phyloP scores from a whole-genome alignment of 2,797 vertebrate genomes.

The Telmatherina bonti region DNA sequence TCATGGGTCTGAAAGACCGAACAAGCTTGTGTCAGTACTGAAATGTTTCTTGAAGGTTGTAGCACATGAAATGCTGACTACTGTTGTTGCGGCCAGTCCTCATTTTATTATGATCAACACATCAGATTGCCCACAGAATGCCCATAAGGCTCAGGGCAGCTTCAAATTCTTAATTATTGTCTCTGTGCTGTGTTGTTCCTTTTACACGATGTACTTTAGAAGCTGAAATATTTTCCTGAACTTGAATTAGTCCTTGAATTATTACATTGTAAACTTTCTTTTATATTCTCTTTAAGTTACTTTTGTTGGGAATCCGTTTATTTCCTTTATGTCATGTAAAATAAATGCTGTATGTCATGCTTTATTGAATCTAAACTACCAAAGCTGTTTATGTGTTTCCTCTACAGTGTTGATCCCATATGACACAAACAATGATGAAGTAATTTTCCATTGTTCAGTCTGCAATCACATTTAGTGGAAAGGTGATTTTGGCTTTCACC shows the following conservation, averaged over 20 bases:
- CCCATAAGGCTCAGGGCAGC: no score
- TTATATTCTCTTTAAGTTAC: background rate
- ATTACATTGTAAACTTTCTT: background rate
- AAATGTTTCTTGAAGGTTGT: background rate
- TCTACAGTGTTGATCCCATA: slow-evolving; percentile 27
- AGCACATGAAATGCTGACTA: background rate
- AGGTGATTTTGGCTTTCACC: slow-evolving; percentile 58
- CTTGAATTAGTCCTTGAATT: background rate
- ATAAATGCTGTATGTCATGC: background rate
- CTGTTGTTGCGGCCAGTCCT: background rate
- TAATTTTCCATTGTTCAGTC: slow-evolving; percentile 47
- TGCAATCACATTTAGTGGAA: slow-evolving; percentile 40
- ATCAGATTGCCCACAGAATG: no score
- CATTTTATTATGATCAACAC: no score
- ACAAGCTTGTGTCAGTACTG: background rate
- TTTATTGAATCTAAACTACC: slow-evolving; percentile 1
- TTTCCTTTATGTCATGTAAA: background rate
- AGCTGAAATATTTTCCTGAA: background rate
- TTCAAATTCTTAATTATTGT: no score
- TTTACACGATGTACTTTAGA: background rate
- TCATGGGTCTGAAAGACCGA: background rate
- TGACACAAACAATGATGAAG: slow-evolving; percentile 18
- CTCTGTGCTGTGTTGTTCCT: no score
- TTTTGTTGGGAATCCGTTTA: background rate
- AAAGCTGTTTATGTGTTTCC: slow-evolving; percentile 34